Base-by-base conservation (phyloP, 2,888 invertebrate species). In the Pristionchus japonicus region DNA sequence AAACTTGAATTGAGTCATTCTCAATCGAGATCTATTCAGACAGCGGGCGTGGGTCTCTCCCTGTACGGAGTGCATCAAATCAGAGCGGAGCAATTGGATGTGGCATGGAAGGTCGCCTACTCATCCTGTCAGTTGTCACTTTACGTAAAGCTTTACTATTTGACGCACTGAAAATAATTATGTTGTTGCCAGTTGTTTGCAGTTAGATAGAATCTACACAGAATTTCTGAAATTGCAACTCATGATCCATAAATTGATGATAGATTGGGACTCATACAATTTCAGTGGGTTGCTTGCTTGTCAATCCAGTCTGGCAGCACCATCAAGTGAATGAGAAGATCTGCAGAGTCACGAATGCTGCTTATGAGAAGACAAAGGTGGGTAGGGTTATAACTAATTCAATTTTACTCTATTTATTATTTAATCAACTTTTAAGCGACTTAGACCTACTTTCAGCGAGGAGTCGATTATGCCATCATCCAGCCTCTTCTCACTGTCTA, bases 221-320 rank as follows among this genome's bases (percentile, higher is more conserved):
- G 23, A 1, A 49, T 15, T 49, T 49, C n/a, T n/a, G n/a, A n/a
- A n/a, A n/a, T n/a, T n/a, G n/a, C n/a, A n/a, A n/a, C n/a, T n/a
- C n/a, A n/a, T n/a, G n/a, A n/a, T n/a, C n/a, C n/a, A n/a, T n/a
- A n/a, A n/a, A n/a, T n/a, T n/a, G n/a, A n/a, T n/a, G n/a, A n/a
- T n/a, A n/a, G n/a, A n/a, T n/a, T n/a, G n/a, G n/a, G n/a, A n/a
- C n/a, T n/a, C n/a, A 15, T 37, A 15, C 34, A 11, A 27, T 90
- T 90, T 70, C 89, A 91, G 92, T 92, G 47, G 91, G 90, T 1
- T 92, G 90, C 84, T 89, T 93, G 13, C 88, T 93, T 11, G 88
- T 93, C 27, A 91, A 92, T 88, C 93, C 93, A 13, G 93, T 93
- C 34, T 94, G 93, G 91, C 87, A 91, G 74, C 89, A 93, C 70